phyloP scores from a whole-genome alignment of 2,888 invertebrate genomes.

The Celastrina argiolus region DNA sequence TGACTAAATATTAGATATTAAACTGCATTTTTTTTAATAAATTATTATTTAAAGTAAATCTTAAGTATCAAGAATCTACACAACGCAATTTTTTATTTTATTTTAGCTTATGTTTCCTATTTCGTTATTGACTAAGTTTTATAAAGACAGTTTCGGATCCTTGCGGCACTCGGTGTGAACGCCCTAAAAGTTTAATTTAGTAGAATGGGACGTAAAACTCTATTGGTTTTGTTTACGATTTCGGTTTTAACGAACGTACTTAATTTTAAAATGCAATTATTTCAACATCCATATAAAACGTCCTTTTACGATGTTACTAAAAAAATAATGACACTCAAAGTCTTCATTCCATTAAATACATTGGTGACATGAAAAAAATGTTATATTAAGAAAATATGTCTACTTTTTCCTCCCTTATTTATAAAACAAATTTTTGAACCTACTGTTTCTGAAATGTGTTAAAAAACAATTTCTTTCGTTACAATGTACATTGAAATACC shows the following conservation, averaged over 20 bases:
- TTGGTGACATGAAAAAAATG: not conserved
- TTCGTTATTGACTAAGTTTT: not conserved
- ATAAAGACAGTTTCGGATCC: not conserved
- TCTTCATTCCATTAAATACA: not conserved
- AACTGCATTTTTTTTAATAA: no score
- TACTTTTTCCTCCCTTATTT: no score
- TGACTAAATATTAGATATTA: no score
- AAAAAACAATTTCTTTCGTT: no score
- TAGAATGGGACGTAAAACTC: slow-evolving; percentile 68
- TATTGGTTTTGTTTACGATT: slow-evolving; percentile 71
- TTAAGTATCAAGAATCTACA: no score
- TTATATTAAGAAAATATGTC: not conserved
- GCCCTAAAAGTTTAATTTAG: slow-evolving; percentile 67
- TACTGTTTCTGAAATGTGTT: no score
- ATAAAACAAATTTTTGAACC: no score
- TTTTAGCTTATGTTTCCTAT: not conserved
- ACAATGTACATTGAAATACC: no score
- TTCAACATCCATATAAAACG: slow-evolving; percentile 5
- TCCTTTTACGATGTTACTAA: not conserved
- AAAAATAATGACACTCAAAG: not conserved
- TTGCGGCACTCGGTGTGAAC: not conserved
- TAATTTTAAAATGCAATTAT: slow-evolving; percentile 42
- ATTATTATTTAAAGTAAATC: no score
- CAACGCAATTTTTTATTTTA: no score
- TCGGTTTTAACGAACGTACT: slow-evolving; percentile 50